phyloP scores from a whole-genome alignment of 2,888 invertebrate species.

The Oscheius myriophilus region DNA sequence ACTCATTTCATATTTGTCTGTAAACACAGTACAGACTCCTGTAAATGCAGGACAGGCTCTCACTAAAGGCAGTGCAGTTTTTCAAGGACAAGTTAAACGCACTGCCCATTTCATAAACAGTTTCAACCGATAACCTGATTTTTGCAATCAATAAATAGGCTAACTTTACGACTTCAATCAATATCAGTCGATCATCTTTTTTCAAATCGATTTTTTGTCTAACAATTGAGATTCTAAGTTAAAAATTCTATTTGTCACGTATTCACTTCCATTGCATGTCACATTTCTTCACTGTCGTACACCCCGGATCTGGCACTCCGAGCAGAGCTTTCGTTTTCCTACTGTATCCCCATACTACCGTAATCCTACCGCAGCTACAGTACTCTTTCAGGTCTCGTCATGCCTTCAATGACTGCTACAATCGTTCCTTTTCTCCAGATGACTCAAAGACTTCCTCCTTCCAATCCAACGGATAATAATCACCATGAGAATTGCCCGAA shows the following conservation, averaged over 20 bases:
- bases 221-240: background rate
- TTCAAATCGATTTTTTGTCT: too few relatives aligned
- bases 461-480: conserved; percentile 29
- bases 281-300: conserved; percentile 4
- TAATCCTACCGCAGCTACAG: background rate
- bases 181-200: too few relatives aligned
- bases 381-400: conserved; percentile 54
- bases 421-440: conserved; percentile 67
- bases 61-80: too few relatives aligned
- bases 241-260: background rate
- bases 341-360: background rate
- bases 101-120: too few relatives aligned
- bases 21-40: too few relatives aligned
- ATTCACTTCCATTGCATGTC: background rate
- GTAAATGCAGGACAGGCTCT: too few relatives aligned
- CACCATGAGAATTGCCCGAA: conserved; percentile 59
- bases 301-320: conserved; percentile 3
- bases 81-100: too few relatives aligned
- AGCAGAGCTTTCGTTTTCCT: background rate
- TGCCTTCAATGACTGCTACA: conserved; percentile 68
- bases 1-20: too few relatives aligned
- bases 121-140: too few relatives aligned
- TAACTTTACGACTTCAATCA: too few relatives aligned
- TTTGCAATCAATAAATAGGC: too few relatives aligned
- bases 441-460: conserved; percentile 32